Evolutionary conservation across 2,888 invertebrate species (phyloP), one percentile per base, ranked within the genome.

Genomic region (Cephus nigrinus): DNA sequence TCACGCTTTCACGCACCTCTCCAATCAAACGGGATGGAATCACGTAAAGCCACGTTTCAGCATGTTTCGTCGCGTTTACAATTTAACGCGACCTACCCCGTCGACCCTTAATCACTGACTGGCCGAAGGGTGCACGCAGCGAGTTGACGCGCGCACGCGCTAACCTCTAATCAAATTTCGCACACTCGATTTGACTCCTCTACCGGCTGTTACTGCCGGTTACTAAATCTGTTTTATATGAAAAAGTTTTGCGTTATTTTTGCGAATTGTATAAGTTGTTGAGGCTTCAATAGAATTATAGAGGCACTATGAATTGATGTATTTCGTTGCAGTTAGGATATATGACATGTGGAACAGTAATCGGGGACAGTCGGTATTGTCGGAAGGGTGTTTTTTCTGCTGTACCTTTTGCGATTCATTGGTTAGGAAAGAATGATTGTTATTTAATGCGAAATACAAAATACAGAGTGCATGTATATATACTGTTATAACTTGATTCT

Each of bases 141-240:
- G 11, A 23, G 74, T 15, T 11, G 33, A 23, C 11, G 11, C 30
- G 78, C 81, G 77, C 80, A 79, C 76, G 79, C 79, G 76, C 79
- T 75, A 76, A 78, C 80, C 80, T 82, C 82, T 83, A 87, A 86
- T 84, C 82, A 85, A 85, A 87, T 85, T 82, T 84, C 84, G 82
- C 84, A 84, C 84, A 81, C 83, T 84, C 84, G 83, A 35, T 23
- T 33, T n/a, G 23, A 35, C 35, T 34, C 12, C 74, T 12, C 11
- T 74, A 35, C 35, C 35, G 74, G 36, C 35, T 74, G 12, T 35
- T 36, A 15, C 31, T 71, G 71, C 32, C 31, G 71, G 71, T 33
- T 31, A 33, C 31, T 71, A 12, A 71, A 71, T 33, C 71, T 33
- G 71, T 71, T 71, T 71, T 71, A 12, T 33, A 30, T 71, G 33